Conservation (phyloP, 1,140 invertebrate species). For the Lutraria rhynchaena region DNA sequence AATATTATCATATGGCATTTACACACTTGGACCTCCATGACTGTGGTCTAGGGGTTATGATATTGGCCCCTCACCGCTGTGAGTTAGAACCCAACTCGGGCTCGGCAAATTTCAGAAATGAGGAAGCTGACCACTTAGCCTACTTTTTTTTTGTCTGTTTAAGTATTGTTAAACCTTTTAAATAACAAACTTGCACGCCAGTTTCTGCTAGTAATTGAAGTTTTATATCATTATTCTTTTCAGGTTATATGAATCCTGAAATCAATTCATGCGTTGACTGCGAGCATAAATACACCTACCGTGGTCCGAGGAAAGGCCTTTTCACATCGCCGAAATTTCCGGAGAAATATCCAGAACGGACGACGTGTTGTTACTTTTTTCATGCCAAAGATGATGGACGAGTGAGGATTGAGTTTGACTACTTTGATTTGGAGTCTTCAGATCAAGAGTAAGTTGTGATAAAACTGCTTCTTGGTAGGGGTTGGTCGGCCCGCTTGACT, state of each 20-base stretch:
- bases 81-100: no score
- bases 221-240: no score
- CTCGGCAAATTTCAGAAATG: no score
- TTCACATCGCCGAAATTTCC: conserved; percentile 59
- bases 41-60: no score
- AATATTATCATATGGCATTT: no score
- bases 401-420: conserved; percentile 62
- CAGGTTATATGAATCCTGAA: conserved; percentile 37
- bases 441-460: conserved; percentile 47
- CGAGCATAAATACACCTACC: conserved; percentile 45
- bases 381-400: conserved; percentile 54
- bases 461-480: no score
- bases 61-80: no score
- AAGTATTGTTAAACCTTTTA: neutral
- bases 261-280: conserved; percentile 31
- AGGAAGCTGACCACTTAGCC: no score
- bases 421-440: conserved; percentile 57
- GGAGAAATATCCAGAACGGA: conserved; percentile 55
- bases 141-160: no score
- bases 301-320: conserved; percentile 37
- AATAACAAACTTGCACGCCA: neutral
- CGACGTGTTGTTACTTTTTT: conserved; percentile 59
- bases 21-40: no score
- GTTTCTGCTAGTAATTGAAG: no score
- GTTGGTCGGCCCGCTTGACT: no score